Conservation (phyloP, 1,140 invertebrate genomes). For the Adoxophyes honmai region DNA sequence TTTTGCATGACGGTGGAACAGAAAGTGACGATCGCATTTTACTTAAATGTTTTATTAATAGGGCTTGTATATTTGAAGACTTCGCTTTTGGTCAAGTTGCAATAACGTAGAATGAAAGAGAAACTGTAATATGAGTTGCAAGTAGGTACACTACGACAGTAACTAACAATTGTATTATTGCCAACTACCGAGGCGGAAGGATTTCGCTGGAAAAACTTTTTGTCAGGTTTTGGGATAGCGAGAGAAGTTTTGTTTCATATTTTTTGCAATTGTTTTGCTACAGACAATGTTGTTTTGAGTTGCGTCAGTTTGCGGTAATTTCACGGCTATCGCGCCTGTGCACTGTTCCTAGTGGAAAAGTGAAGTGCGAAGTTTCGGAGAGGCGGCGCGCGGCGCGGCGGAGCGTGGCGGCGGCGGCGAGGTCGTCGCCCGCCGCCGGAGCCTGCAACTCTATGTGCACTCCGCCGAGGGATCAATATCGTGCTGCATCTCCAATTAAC, state of each 20-base stretch:
- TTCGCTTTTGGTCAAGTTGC: not conserved
- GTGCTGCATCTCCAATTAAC: not conserved
- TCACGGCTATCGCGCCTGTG: conserved; percentile 62
- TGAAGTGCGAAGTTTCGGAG: conserved; percentile 75
- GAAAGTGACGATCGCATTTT: not conserved
- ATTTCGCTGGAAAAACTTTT: not conserved
- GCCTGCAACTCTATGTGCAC: conserved; percentile 13
- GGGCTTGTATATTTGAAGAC: too few species aligned
- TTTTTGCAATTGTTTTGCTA: conserved; percentile 20
- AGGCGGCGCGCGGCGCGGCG: conserved; percentile 41
- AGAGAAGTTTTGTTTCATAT: not conserved
- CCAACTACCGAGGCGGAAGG: not conserved
- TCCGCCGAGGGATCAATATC: conserved; percentile 7
- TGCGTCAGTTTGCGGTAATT: conserved; percentile 71
- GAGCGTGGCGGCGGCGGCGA: conserved; percentile 64
- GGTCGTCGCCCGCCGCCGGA: conserved; percentile 54
- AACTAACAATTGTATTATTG: too few species aligned
- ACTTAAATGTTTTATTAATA: too few species aligned
- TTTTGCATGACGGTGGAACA: not conserved
- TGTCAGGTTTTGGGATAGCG: not conserved
- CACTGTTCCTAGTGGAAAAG: conserved; percentile 70
- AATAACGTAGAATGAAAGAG: not conserved
- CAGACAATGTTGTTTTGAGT: conserved; percentile 32
- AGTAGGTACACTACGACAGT: too few species aligned
- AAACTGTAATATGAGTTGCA: not conserved